A percentile compares a stretch with the other conserved stretches of the same genome.
Conservation (phyloP, 2,113 vertebrate genomes). For the Cairina moschata region DNA sequence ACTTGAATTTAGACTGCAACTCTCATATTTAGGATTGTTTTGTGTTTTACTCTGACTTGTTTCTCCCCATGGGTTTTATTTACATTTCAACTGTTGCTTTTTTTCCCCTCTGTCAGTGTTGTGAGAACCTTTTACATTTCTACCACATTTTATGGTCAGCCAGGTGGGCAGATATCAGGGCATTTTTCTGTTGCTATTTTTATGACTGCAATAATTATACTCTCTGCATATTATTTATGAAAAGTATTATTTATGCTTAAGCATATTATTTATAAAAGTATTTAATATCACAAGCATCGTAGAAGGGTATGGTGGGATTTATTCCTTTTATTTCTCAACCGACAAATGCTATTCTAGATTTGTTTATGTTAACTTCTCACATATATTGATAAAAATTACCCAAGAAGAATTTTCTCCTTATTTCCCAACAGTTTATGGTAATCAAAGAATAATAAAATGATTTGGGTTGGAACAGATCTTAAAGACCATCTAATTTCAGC, state of each 20-base stretch:
- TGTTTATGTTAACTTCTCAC: neutral
- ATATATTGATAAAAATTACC: neutral
- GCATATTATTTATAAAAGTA: neutral
- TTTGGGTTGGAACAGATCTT: too few relatives aligned
- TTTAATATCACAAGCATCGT: neutral
- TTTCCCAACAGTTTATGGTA: neutral
- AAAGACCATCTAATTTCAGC: too few relatives aligned
- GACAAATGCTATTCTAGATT: neutral
- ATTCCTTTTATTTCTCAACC: neutral
- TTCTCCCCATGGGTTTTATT: neutral
- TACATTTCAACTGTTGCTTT: neutral
- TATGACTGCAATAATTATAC: neutral
- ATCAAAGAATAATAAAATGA: too few relatives aligned
- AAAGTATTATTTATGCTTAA: too few relatives aligned
- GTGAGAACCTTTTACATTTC: neutral
- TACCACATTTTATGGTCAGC: neutral
- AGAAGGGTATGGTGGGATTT: neutral
- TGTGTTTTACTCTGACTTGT: neutral
- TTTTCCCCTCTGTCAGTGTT: neutral
- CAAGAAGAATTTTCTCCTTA: neutral
- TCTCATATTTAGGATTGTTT: neutral
- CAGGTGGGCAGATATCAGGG: neutral
- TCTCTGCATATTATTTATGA: neutral
- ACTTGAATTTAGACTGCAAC: neutral
- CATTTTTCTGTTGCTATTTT: neutral